A percentile compares a stretch with the other conserved stretches of the same genome.
These are phyloP conservation scores for Heliornis fulica DNA, from an alignment of 2,113 vertebrate species.

Conservation along the genomic window DNA sequence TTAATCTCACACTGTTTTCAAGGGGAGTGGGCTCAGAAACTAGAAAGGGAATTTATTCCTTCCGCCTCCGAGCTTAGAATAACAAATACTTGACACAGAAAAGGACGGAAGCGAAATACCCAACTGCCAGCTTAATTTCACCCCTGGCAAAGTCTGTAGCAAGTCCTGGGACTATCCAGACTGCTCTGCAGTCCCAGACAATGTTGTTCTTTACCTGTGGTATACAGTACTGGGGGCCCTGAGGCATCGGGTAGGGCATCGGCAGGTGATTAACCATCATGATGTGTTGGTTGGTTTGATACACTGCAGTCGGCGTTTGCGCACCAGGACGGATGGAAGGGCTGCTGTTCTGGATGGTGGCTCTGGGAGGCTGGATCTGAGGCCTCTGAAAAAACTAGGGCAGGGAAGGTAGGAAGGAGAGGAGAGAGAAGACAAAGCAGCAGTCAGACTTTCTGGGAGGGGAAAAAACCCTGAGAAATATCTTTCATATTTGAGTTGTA, in stretches of 20 bases:
- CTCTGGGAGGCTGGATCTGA: constrained; percentile 91
- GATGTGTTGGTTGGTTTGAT: constrained; percentile 92
- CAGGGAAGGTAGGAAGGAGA: not conserved
- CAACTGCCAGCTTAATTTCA: not conserved
- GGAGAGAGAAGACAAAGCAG: not conserved
- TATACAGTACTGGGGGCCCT: constrained; percentile 96
- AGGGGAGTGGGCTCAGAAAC: not conserved
- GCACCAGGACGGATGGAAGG: constrained; percentile 90
- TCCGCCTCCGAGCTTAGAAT: not conserved
- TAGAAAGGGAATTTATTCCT: not conserved
- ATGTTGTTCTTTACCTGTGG: constrained; percentile 92
- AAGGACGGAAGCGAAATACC: not conserved
- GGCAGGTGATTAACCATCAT: constrained; percentile 94
- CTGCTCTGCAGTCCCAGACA: too few species aligned
- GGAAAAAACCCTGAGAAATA: not conserved
- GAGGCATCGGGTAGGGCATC: constrained; percentile 92
- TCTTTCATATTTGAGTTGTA: not conserved
- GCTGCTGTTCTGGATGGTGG: constrained; percentile 87
- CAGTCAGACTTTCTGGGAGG: not conserved
- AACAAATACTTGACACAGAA: not conserved
- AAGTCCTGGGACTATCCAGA: not conserved
- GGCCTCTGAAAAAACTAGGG: constrained; percentile 94
- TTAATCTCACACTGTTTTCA: not conserved
- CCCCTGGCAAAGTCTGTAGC: not conserved
- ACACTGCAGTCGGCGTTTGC: constrained; percentile 89